phyloP scores from a whole-genome alignment of 1,140 invertebrate genomes.

The Sinella curviseta region DNA sequence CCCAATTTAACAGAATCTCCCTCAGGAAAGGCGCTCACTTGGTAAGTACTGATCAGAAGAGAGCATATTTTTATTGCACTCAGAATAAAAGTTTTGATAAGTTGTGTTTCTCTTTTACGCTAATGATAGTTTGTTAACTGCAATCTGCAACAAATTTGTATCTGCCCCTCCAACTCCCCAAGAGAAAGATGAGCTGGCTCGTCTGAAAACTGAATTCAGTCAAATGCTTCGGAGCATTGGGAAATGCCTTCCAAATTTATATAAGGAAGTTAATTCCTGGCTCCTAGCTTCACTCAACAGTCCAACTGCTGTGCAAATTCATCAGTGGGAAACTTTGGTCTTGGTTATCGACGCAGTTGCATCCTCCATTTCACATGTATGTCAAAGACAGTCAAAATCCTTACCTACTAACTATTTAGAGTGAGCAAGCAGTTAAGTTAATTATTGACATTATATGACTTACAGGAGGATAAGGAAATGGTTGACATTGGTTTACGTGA shows the following conservation, averaged over 20 bases:
- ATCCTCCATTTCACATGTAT: constrained; percentile 39
- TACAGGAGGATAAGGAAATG: constrained; percentile 41
- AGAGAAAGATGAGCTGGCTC: constrained; percentile 40
- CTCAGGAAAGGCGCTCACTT: not conserved
- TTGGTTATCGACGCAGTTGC: constrained; percentile 38
- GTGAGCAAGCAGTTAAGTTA: too few species aligned
- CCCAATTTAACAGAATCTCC: not conserved
- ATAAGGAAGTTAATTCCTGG: constrained; percentile 38
- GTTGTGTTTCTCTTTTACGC: too few species aligned
- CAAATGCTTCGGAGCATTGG: constrained; percentile 33
- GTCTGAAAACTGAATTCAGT: constrained; percentile 41
- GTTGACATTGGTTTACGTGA: constrained; percentile 34
- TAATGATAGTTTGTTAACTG: constrained; percentile 30
- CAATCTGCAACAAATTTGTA: constrained; percentile 38
- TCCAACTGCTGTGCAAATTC: constrained; percentile 30
- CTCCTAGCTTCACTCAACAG: constrained; percentile 30
- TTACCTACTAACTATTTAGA: not conserved
- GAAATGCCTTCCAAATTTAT: constrained; percentile 32
- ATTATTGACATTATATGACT: constrained; percentile 12
- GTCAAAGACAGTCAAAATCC: not conserved
- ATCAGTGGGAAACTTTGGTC: constrained; percentile 42
- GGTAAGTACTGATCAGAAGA: constrained; percentile 22
- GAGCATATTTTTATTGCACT: not conserved
- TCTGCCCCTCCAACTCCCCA: not conserved
- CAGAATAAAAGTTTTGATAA: not conserved